Base-by-base conservation (phyloP, 2,113 vertebrate species). In the Lynx canadensis region DNA sequence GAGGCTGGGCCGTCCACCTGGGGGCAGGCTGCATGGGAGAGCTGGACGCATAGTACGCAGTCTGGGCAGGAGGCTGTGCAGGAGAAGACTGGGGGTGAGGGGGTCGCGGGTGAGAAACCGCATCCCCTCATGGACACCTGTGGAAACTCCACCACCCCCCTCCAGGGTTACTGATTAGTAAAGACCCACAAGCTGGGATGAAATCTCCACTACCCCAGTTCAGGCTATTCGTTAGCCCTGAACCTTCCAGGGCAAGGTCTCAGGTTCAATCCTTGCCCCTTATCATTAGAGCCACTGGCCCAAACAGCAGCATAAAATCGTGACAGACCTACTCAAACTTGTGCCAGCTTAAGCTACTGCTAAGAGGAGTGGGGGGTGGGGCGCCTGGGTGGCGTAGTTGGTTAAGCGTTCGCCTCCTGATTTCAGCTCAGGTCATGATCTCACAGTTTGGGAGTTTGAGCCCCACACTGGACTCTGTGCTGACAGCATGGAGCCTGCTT, bases 1-100 rank as follows among this genome's bases (percentile, higher is more conserved):
- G 98, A 6, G 99, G 98, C 88, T 99, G 99, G 10, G 98, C 95
- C 5, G 98, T 97, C 99, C 99, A 99, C 74, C 99, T 99, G 91
- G 99, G 99, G 23, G 99, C 96, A 48, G 99, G 98, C 31, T 99
- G 99, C 27, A 99, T 95, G 9, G 98, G 98, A 89, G 99, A 97
- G 95, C 98, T 99, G 95, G 99, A 99, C 95, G 98, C 98, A 21
- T 99, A 99, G 98, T 98, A 99, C 3, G 99, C 87, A 68, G 98
- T 86, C 97, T 99, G 99, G 82, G 97, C 97, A 45, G 99, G 99
- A 94, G 99, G 98, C 99, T 99, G 98, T 18, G 73, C 29, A 88
- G 96, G 95, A 93, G 89, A 95, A 66, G 97, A 91, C 74, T 1
- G 15, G 60, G 9, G 36, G 94, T 68, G 94, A 50, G 31, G 15